A percentile compares a stretch with the other conserved stretches of the same genome.
These are phyloP conservation scores for Epinotia nisella DNA, from an alignment of 2,888 invertebrate genomes.

Conservation along the genomic window DNA sequence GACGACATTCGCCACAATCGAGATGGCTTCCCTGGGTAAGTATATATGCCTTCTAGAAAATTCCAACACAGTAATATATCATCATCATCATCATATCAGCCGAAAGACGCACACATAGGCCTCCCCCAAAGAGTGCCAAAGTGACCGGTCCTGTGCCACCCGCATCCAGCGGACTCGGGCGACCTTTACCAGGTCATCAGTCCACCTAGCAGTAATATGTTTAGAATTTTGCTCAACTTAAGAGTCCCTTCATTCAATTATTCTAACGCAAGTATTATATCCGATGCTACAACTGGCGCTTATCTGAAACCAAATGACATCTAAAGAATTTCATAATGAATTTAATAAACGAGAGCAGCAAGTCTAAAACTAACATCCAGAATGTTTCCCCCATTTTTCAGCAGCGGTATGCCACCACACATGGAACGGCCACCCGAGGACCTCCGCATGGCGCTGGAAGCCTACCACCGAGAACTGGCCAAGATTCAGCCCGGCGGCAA, in stretches of 20 bases:
- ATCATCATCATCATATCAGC: too few relatives aligned
- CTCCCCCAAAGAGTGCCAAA: too few relatives aligned
- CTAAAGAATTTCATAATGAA: slow-evolving; percentile 9
- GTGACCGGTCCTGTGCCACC: too few relatives aligned
- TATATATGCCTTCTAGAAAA: slow-evolving; percentile 44
- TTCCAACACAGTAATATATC: neutral
- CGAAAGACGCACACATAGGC: too few relatives aligned
- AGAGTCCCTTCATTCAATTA: neutral
- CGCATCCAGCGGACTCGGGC: too few relatives aligned
- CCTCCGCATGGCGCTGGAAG: slow-evolving; percentile 94
- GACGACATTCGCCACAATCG: slow-evolving; percentile 90
- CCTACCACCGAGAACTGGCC: slow-evolving; percentile 96
- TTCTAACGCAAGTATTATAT: neutral
- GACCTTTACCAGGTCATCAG: too few relatives aligned
- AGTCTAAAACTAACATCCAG: slow-evolving; percentile 87
- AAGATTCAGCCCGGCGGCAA: slow-evolving; percentile 90
- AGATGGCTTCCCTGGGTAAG: slow-evolving; percentile 92
- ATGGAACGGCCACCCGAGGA: slow-evolving; percentile 89
- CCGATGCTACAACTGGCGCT: neutral
- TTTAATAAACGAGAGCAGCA: slow-evolving; percentile 76
- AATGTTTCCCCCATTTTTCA: slow-evolving; percentile 94
- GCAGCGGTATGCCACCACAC: slow-evolving; percentile 87
- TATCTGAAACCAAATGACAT: neutral
- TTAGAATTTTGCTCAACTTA: neutral
- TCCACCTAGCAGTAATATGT: too few relatives aligned